Base-by-base conservation (phyloP, 2,113 vertebrate species). In the Erythrolamprus reginae region DNA sequence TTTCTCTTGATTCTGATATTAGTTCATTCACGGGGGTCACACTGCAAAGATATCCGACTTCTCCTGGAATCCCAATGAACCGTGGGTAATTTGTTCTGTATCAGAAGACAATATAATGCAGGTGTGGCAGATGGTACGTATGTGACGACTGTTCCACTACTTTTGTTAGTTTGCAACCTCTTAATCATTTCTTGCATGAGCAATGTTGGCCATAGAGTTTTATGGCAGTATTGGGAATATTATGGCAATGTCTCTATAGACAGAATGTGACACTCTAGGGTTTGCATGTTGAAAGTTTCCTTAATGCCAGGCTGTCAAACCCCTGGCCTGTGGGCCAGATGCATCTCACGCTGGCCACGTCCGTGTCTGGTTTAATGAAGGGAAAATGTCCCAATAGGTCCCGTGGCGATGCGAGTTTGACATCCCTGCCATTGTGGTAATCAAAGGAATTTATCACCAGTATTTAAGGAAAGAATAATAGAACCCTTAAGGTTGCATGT, bases 51-150 rank as follows among this genome's bases (percentile, higher is more conserved):
- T 99, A 93, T 99, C 98, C 0, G 99, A 99, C 96, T 99, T 99
- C 95, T 99, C 99, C 84, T 99, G 99, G 99, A 99, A 99, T 96
- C 99, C 99, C 87, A 99, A 99, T 48, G 99, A 99, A 92, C 99
- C 99, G 12, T 99, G 99, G 99, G 99, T 99, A 95, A 99, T 99
- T 97, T 99, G 99, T 96, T 99, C 99, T 93, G 99, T 99, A 96
- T 99, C 99, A 94, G 99, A 99, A 97, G 99, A 99, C 93, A 99
- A 99, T 96, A 99, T 99, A 97, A 99, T 99, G 99, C 98, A 99
- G 98, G 99, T 99, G 82, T 99, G 99, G 99, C 99, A 99, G 90
- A 99, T 99, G 99, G 99, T 98, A 90, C 97, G 97, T 96, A 38
- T 13, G 38, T 88, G 26, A 45, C 86, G 9, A 42, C 33, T 21